phyloP scores from a whole-genome alignment of 2,113 vertebrate genomes.

The Alectura lathami region DNA sequence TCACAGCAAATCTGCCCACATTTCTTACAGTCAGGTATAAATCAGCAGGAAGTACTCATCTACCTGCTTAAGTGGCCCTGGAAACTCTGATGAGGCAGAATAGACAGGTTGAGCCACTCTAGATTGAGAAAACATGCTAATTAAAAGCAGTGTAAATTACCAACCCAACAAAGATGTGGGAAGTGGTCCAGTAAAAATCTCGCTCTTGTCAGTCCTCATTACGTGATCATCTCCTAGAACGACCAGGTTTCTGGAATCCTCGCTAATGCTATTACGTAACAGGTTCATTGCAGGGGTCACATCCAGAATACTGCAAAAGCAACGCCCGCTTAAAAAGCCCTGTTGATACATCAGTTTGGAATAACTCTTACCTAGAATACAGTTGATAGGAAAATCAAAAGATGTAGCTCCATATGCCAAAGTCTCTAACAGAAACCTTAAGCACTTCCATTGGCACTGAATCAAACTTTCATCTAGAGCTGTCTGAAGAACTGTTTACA shows the following conservation, averaged over 20 bases:
- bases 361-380: neutral
- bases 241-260: slow-evolving; percentile 21
- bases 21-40: neutral
- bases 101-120: neutral
- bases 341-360: neutral
- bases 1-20: neutral
- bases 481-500: neutral
- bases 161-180: neutral
- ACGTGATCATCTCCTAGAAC: neutral
- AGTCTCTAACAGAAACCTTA: neutral
- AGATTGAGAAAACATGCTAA: neutral
- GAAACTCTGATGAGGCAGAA: neutral
- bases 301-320: neutral
- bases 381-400: neutral
- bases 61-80: neutral
- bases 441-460: neutral
- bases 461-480: neutral
- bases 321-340: neutral
- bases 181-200: neutral
- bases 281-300: slow-evolving; percentile 7
- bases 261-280: slow-evolving; percentile 33
- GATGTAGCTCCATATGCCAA: neutral
- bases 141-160: neutral
- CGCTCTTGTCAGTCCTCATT: slow-evolving; percentile 23
- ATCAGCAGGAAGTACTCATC: neutral